Percentiles rank a stretch among this genome's conserved stretches.
Conservation (phyloP, 1,140 invertebrate species). For the Drosophila ohnishii region DNA sequence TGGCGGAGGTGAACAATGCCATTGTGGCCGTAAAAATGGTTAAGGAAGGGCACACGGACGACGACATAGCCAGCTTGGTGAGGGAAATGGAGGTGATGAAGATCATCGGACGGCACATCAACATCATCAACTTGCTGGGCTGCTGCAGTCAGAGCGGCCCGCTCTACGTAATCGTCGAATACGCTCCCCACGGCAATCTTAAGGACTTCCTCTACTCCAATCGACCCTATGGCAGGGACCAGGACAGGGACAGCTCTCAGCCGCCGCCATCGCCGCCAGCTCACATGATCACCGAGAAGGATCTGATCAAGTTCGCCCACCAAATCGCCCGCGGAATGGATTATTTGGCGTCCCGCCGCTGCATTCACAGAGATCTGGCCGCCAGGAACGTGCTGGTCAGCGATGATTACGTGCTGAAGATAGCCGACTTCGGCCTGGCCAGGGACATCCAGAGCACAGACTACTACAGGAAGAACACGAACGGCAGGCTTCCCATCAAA, state of each 20-base stretch:
- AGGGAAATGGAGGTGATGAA: constrained; percentile 99
- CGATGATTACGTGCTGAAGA: constrained; percentile 96
- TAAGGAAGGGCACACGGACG: constrained; percentile 99
- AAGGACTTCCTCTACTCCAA: constrained; percentile 96
- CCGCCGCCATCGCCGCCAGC: constrained; percentile 83
- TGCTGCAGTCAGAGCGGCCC: constrained; percentile 98
- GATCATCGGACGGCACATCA: constrained; percentile 97
- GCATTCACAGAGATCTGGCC: constrained; percentile 98
- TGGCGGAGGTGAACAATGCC: constrained; percentile 91
- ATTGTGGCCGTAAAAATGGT: constrained; percentile 99
- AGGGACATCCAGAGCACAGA: constrained; percentile 96
- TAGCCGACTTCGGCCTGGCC: constrained; percentile 98
- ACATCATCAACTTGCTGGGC: constrained; percentile 98
- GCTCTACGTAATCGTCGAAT: constrained; percentile 97
- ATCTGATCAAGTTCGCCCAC: constrained; percentile 97
- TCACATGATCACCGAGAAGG: constrained; percentile 93
- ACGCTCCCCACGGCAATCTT: constrained; percentile 96
- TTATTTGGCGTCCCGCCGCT: constrained; percentile 95
- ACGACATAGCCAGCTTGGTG: constrained; percentile 98
- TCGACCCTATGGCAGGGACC: constrained; percentile 85
- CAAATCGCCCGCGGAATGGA: constrained; percentile 99
- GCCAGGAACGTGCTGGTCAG: constrained; percentile 98
- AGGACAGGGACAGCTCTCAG: constrained; percentile 83
- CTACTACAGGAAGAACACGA: constrained; percentile 98
- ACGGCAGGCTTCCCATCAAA: constrained; percentile 96